A percentile compares a stretch with the other conserved stretches of the same genome.
phyloP scores from a whole-genome alignment of 2,113 vertebrate species.

The Fregata magnificens region DNA sequence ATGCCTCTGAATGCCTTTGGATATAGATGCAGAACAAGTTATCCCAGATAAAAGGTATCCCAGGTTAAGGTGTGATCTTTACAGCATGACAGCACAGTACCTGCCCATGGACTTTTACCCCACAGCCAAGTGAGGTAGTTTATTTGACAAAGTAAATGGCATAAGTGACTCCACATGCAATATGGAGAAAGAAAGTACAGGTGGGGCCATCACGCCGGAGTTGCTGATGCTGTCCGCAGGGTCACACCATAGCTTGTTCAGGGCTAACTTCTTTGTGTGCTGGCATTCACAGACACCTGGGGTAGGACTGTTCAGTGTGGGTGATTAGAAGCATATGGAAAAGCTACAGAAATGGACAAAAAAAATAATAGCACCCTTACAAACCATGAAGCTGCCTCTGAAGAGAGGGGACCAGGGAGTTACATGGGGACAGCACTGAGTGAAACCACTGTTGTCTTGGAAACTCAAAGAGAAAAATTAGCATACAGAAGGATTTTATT shows the following conservation, averaged over 20 bases:
- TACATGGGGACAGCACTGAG: conserved; percentile 10
- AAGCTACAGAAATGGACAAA: background rate
- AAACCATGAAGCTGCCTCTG: background rate
- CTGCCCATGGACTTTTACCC: background rate
- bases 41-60: background rate
- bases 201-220: fast-evolving
- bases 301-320: background rate
- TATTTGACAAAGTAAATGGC: background rate
- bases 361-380: background rate
- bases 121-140: background rate
- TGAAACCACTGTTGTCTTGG: conserved; percentile 57
- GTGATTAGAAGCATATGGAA: background rate
- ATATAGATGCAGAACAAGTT: background rate
- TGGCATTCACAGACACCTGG: background rate
- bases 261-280: background rate
- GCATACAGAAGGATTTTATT: conserved; percentile 20
- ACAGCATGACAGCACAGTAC: background rate
- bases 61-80: background rate
- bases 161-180: background rate
- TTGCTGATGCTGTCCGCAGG: background rate
- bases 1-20: background rate
- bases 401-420: background rate
- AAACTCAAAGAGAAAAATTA: conserved; percentile 48
- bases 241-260: background rate
- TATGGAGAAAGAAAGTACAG: background rate